Percentiles rank a stretch among this genome's conserved stretches.
Evolutionary conservation across 1,140 invertebrate genomes (phyloP).

Genomic region (Diabrotica undecimpunctata): DNA sequence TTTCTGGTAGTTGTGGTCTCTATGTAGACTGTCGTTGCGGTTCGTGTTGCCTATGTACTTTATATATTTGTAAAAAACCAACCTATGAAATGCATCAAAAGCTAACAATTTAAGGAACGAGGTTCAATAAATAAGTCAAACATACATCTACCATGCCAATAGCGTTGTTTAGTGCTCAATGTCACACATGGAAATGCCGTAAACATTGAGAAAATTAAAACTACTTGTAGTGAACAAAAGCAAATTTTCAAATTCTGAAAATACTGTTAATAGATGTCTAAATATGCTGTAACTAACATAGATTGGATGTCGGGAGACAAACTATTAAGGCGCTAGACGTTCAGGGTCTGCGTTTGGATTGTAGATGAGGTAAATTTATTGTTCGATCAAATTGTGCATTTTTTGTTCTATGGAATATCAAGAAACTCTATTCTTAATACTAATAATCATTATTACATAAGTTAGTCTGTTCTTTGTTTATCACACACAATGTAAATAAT

Average conservation of each 20-base stretch:
- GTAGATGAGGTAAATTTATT: no score
- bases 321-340: neutral
- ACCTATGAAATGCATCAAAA: slow-evolving; percentile 19
- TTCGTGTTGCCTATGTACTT: no score
- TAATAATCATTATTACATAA: no score
- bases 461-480: no score
- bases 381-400: no score
- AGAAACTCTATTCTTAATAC: no score
- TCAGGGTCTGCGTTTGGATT: no score
- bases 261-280: slow-evolving; percentile 14
- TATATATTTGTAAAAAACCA: neutral
- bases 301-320: slow-evolving; percentile 12
- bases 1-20: no score
- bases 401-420: no score
- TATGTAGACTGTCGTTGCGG: no score
- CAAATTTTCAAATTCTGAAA: slow-evolving; percentile 12
- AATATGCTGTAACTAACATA: slow-evolving; percentile 15
- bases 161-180: slow-evolving; percentile 19
- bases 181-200: slow-evolving; percentile 15
- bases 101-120: slow-evolving; percentile 18
- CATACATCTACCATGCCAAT: slow-evolving; percentile 21
- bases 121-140: slow-evolving; percentile 17
- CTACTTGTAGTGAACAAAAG: slow-evolving; percentile 15
- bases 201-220: slow-evolving; percentile 19
- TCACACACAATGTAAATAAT: no score